Evolutionary conservation across 1,140 invertebrate species (phyloP).

Genomic region (Solenopsis invicta): DNA sequence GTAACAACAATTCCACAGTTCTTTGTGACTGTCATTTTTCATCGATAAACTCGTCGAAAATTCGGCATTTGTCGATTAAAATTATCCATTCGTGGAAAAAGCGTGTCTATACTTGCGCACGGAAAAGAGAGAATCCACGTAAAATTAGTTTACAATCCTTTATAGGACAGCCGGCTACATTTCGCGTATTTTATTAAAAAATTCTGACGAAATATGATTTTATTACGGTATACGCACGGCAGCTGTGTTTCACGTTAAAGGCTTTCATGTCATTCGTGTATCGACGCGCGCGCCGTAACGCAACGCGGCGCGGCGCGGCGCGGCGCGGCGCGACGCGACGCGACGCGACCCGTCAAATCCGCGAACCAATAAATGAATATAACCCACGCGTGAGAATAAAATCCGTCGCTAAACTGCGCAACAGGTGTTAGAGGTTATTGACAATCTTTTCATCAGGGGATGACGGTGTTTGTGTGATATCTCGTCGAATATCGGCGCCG

Average conservation of each 20-base stretch:
- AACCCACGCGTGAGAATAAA: conserved; percentile 82
- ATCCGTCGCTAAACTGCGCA: conserved; percentile 84
- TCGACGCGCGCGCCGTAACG: conserved; percentile 63
- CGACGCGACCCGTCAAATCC: conserved; percentile 74
- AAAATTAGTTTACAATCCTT: conserved; percentile 50
- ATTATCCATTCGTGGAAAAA: neutral
- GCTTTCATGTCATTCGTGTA: conserved; percentile 65
- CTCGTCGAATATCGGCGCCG: conserved; percentile 70
- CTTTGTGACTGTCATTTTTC: neutral
- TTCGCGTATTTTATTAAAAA: conserved; percentile 73
- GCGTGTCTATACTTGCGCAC: neutral
- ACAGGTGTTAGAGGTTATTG: conserved; percentile 83
- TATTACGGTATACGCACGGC: conserved; percentile 60
- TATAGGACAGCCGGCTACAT: conserved; percentile 35
- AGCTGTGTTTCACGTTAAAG: conserved; percentile 65
- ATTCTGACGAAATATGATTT: conserved; percentile 71
- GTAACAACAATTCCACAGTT: conserved; percentile 18
- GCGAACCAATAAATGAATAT: conserved; percentile 78
- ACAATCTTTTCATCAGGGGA: conserved; percentile 78
- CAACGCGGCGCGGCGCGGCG: conserved; percentile 57
- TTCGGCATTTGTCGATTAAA: neutral
- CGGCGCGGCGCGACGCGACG: neutral
- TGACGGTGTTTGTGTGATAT: conserved; percentile 78
- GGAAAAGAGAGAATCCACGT: neutral
- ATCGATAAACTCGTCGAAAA: conserved; percentile 31